phyloP scores from a whole-genome alignment of 1,140 invertebrate genomes.

The Scaptomyza graminum region DNA sequence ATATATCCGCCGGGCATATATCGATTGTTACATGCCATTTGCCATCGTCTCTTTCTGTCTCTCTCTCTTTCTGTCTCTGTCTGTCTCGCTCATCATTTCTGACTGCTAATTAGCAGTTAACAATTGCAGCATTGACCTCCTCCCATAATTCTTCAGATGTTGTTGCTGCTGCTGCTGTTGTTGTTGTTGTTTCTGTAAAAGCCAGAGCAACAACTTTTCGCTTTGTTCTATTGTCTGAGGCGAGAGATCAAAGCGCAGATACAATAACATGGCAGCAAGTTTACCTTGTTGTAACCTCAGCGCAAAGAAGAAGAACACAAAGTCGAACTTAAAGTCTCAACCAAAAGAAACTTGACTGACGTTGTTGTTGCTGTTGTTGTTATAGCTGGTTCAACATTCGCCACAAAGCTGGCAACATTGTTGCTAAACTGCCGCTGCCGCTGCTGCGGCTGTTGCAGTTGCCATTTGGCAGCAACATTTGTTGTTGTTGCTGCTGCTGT shows the following conservation, averaged over 20 bases:
- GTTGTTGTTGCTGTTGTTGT: conserved; percentile 17
- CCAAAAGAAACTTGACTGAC: conserved; percentile 33
- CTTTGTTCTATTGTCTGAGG: conserved; percentile 76
- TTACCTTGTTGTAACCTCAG: conserved; percentile 78
- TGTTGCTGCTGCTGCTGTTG: conserved; percentile 16
- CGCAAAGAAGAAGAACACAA: conserved; percentile 27
- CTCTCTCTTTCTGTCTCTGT: background rate
- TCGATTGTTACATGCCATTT: conserved; percentile 61
- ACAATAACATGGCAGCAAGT: conserved; percentile 73
- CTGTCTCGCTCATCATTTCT: conserved; percentile 18
- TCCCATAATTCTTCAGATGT: conserved; percentile 63
- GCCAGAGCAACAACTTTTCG: conserved; percentile 56
- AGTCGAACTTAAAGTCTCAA: conserved; percentile 19
- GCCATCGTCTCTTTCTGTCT: conserved; percentile 7
- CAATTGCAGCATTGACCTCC: conserved; percentile 78
- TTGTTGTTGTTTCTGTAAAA: conserved; percentile 19
- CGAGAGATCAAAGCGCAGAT: conserved; percentile 70
- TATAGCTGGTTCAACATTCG: conserved; percentile 23
- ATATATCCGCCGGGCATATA: conserved; percentile 51
- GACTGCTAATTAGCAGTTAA: conserved; percentile 79
- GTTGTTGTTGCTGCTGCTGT: conserved; percentile 38
- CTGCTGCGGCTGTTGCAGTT: conserved; percentile 27
- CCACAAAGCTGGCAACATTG: conserved; percentile 38
- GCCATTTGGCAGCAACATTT: conserved; percentile 49
- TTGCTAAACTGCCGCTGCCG: conserved; percentile 33